phyloP scores from a whole-genome alignment of 2,888 invertebrate species.

The Erebia aethiops region DNA sequence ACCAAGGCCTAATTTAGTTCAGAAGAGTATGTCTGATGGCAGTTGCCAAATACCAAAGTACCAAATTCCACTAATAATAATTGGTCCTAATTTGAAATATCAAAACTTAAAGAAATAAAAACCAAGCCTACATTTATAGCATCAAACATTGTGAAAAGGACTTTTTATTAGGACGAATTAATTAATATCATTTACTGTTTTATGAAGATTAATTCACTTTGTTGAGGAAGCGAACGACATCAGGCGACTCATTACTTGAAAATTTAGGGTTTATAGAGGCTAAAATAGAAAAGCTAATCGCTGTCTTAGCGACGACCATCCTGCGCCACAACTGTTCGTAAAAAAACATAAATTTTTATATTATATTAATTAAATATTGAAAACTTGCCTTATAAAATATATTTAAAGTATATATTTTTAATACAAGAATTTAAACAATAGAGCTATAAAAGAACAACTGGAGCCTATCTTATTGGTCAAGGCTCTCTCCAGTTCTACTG shows the following conservation, averaged over 20 bases:
- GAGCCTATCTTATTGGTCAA: background rate
- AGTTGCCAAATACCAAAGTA: too few species aligned
- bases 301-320: too few species aligned
- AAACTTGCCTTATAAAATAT: too few species aligned
- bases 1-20: background rate
- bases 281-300: too few species aligned
- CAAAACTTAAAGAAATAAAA: background rate
- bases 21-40: background rate
- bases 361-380: too few species aligned
- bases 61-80: too few species aligned
- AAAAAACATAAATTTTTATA: too few species aligned
- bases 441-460: background rate
- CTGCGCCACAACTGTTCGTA: too few species aligned
- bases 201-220: background rate
- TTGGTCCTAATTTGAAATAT: background rate
- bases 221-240: background rate
- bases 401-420: too few species aligned
- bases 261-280: too few species aligned
- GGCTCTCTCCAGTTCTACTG: background rate
- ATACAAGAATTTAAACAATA: background rate
- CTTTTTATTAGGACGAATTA: background rate
- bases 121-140: background rate
- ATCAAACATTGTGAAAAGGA: background rate
- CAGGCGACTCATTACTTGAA: background rate
- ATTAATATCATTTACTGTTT: background rate